These are phyloP conservation scores for Reticulitermes speratus DNA, from an alignment of 1,140 invertebrate species.

Conservation along the genomic window DNA sequence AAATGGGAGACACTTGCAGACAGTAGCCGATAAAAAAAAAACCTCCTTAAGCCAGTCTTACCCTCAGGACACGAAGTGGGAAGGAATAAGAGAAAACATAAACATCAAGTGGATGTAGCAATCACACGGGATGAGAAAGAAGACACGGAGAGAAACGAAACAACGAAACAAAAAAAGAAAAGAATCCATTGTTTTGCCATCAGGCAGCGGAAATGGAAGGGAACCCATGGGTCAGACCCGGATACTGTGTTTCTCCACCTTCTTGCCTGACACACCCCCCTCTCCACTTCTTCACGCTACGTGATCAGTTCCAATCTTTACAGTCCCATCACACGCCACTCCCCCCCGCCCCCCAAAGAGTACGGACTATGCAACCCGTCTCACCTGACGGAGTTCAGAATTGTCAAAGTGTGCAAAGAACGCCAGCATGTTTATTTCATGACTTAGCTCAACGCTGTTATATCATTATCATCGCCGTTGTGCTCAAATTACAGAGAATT, in stretches of 20 bases:
- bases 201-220: conserved; percentile 2
- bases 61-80: not conserved
- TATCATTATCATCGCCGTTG: too few species aligned
- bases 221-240: not conserved
- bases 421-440: not conserved
- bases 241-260: not conserved
- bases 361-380: not conserved
- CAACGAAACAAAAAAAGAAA: not conserved
- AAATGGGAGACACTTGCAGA: too few species aligned
- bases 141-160: not conserved
- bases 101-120: not conserved
- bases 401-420: not conserved
- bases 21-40: not conserved
- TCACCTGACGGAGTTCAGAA: not conserved
- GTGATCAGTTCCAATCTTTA: not conserved
- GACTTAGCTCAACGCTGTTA: too few species aligned
- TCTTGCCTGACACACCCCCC: not conserved
- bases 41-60: not conserved
- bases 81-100: not conserved
- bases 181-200: conserved; percentile 6
- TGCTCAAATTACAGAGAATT: too few species aligned
- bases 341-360: not conserved
- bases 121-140: not conserved
- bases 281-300: not conserved
- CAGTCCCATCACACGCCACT: not conserved